Evolutionary conservation across 2,888 invertebrate genomes (phyloP), one percentile per base, ranked within the genome.

Genomic region (Drepanosiphum platanoidis): DNA sequence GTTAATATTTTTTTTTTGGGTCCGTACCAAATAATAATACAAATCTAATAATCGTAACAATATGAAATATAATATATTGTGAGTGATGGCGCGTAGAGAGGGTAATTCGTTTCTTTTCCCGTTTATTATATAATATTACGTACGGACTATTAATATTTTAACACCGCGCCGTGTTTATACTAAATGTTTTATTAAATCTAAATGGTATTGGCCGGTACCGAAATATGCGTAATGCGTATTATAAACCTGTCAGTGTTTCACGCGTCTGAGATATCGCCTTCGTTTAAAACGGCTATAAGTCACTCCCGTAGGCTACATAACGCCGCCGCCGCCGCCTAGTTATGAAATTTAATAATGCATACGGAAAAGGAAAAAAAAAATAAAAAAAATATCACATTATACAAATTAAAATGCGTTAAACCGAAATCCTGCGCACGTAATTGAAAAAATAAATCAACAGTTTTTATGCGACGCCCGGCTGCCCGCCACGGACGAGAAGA

Each of bases 171-270:
- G 9, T 52, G 52, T 52, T 39, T 52, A 52, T 52, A 52, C 52
- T 15, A 52, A 52, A 11, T 15, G 13, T 22, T 4, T 42, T 34
- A 78, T 32, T 66, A 22, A 66, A 66, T 13, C 8, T 42, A 66
- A 32, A 46, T 66, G 36, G 66, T 66, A 66, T 66, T 32, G 27
- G 4, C 39, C 13, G 18, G 11, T 22, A 7, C 13, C 42, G 42
- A 42, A 11, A n/a, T 18, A 52, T 52, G 27, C 27, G 30, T 30
- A 27, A 64, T 61, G 64, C 52, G 18, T n/a, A 46, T 52, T 18
- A 52, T 75, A 36, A 34, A 18, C 42, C 52, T 30, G 36, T 80
- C 36, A 36, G 27, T 68, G 32, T 80, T 80, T 70, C 68, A 80
- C 46, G 27, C 34, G 34, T 15, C 70, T 80, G 27, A 80, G 52